Percentiles rank a stretch among this genome's conserved stretches.
These are phyloP conservation scores for Cephus sareptanus DNA, from an alignment of 2,888 invertebrate species.

Conservation along the genomic window DNA sequence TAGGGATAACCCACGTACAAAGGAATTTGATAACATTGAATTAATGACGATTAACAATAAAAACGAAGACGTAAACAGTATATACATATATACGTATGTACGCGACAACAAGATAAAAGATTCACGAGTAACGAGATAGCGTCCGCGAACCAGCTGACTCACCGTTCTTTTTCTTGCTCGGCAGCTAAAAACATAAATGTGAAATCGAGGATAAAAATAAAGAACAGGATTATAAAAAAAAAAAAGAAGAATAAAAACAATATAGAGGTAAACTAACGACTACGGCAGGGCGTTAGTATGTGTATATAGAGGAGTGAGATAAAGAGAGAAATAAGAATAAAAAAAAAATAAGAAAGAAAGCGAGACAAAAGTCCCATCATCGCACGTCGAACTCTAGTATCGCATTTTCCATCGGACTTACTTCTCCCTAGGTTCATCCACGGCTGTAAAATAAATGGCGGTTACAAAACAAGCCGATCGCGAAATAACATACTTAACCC, in stretches of 20 bases:
- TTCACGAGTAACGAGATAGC: constrained; percentile 1
- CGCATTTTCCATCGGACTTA: constrained; percentile 70
- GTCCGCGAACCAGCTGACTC: constrained; percentile 29
- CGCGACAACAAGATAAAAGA: neutral
- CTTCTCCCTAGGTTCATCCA: constrained; percentile 96
- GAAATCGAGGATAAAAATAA: constrained; percentile 28
- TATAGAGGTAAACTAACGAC: constrained; percentile 4
- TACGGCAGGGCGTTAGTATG: neutral
- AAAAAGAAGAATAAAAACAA: constrained; percentile 13
- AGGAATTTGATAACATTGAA: neutral
- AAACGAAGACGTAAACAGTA: neutral
- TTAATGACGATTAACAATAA: neutral
- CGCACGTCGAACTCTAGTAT: neutral
- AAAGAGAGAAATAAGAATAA: constrained; percentile 21
- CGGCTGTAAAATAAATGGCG: constrained; percentile 77
- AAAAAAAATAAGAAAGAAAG: constrained; percentile 3
- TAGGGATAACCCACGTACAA: too few species aligned
- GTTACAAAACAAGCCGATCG: constrained; percentile 56
- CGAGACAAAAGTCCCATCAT: neutral
- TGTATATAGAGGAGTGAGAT: neutral
- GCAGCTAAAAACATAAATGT: constrained; percentile 60
- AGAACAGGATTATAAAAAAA: constrained; percentile 13
- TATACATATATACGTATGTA: neutral
- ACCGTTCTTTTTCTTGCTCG: constrained; percentile 48
- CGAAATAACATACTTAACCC: constrained; percentile 5